A percentile compares a stretch with the other conserved stretches of the same genome.
These are phyloP conservation scores for Cheilosia scutellata DNA, from an alignment of 2,888 invertebrate genomes.

Conservation along the genomic window DNA sequence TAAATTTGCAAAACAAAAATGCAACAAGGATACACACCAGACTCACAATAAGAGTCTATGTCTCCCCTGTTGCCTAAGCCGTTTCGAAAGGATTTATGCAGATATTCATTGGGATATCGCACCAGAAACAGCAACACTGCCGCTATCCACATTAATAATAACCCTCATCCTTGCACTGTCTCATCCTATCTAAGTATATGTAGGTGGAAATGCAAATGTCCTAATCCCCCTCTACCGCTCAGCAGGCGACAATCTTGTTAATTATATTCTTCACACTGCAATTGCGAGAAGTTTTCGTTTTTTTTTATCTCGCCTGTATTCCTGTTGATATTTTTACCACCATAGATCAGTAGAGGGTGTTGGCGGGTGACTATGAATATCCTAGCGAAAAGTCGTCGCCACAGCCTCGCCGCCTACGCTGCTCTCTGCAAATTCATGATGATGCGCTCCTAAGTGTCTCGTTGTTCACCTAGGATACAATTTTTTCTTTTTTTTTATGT, in stretches of 20 bases:
- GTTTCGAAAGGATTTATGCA: conserved; percentile 75
- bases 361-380: conserved; percentile 33
- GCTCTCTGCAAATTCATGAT: conserved; percentile 73
- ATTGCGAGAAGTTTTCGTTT: conserved; percentile 53
- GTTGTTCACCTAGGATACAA: conserved; percentile 74
- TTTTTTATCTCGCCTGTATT: conserved; percentile 55
- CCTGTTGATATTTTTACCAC: conserved; percentile 71
- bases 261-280: conserved; percentile 76
- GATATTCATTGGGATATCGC: conserved; percentile 75
- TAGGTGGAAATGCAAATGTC: conserved; percentile 64
- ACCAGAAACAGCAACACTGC: conserved; percentile 55
- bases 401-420: conserved; percentile 15
- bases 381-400: conserved; percentile 55
- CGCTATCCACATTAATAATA: conserved; percentile 72
- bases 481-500: conserved; percentile 54
- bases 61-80: conserved; percentile 70
- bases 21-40: conserved; percentile 65
- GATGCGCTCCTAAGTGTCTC: conserved; percentile 76
- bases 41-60: conserved; percentile 66
- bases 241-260: conserved; percentile 75
- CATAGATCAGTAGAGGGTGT: conserved; percentile 65
- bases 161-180: conserved; percentile 55
- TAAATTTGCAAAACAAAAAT: conserved; percentile 63
- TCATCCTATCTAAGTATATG: not conserved
- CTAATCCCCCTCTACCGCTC: conserved; percentile 2